Evolutionary conservation across 2,797 vertebrate genomes (phyloP), one percentile per base, ranked within the genome.

Genomic region (Danio tinwini): DNA sequence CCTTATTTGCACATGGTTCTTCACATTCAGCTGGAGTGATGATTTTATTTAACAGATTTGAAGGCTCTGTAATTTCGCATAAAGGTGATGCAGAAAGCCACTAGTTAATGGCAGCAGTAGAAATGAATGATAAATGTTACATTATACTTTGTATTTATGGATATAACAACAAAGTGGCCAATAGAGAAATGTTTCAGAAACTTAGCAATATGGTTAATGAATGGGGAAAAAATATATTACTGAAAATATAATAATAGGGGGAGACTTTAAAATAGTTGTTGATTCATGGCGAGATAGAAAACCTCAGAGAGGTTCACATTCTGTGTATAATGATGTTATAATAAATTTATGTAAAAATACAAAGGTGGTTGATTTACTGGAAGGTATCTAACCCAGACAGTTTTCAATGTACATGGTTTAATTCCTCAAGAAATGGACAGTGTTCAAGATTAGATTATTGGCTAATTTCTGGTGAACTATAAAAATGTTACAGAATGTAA

Each of bases 21-120:
- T 70, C 67, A 21, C 19, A 29, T 70, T 72, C 9, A n/a, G 13
- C 52, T 52, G 49, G 14, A 55, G 10, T 17, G 12, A 13, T 13
- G 29, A 45, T 71, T 9, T 58, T 73, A 19, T 73, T 72, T 6
- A 16, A 73, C 16, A 73, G 16, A n/a, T 73, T 45, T 56, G 29
- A 13, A 16, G 50, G 69, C 11, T 17, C 10, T 17, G 9, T 58
- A 10, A 44, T 16, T 29, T n/a, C 3, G 29, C 29, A 29, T 29
- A 1, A 29, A 29, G 29, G 29, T 29, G 29, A 29, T 29, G 29
- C 29, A 29, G 3, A 29, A 29, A 3, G 29, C 29, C 3, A 29
- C 29, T 29, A 29, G 29, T 29, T 29, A 29, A 29, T 29, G 29
- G 29, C 29, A 29, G 29, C 29, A 29, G 29, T 29, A 29, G 29